Evolutionary conservation across 2,888 invertebrate genomes (phyloP).

Genomic region (Cybosia mesomella): DNA sequence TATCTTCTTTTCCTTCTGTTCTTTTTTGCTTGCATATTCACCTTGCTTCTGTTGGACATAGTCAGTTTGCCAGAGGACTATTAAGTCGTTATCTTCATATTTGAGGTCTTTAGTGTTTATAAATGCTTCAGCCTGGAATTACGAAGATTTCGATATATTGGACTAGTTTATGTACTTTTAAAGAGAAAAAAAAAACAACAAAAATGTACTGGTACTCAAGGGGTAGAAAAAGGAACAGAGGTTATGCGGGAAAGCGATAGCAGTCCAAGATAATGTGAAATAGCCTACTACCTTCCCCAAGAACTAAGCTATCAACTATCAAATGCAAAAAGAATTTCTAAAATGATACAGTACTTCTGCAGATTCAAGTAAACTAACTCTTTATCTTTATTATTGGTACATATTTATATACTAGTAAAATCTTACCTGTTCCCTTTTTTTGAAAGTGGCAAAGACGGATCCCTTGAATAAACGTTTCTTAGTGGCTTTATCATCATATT

Average conservation of each 20-base stretch:
- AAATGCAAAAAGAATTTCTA: too few relatives aligned
- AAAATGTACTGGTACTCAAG: background rate
- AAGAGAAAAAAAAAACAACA: too few relatives aligned
- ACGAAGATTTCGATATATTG: background rate
- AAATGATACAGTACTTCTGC: too few relatives aligned
- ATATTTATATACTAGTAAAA: background rate
- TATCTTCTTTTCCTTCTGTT: constrained; percentile 85
- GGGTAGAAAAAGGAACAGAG: background rate
- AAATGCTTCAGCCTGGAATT: constrained; percentile 90
- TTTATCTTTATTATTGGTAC: too few relatives aligned
- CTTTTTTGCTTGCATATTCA: constrained; percentile 88
- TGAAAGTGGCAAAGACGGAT: constrained; percentile 96
- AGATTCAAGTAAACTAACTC: too few relatives aligned
- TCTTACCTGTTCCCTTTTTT: constrained; percentile 89
- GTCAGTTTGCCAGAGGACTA: constrained; percentile 90
- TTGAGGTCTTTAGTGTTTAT: constrained; percentile 90
- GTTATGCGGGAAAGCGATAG: too few relatives aligned
- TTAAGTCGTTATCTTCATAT: constrained; percentile 88
- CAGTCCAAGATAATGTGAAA: too few relatives aligned
- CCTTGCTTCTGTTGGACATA: constrained; percentile 90
- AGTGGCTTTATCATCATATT: constrained; percentile 87
- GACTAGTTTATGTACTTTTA: background rate
- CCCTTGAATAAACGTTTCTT: constrained; percentile 94
- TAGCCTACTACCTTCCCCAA: too few relatives aligned
- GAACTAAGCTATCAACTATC: too few relatives aligned